Base-by-base conservation (phyloP, 2,888 invertebrate species). In the Hylaea fasciaria region DNA sequence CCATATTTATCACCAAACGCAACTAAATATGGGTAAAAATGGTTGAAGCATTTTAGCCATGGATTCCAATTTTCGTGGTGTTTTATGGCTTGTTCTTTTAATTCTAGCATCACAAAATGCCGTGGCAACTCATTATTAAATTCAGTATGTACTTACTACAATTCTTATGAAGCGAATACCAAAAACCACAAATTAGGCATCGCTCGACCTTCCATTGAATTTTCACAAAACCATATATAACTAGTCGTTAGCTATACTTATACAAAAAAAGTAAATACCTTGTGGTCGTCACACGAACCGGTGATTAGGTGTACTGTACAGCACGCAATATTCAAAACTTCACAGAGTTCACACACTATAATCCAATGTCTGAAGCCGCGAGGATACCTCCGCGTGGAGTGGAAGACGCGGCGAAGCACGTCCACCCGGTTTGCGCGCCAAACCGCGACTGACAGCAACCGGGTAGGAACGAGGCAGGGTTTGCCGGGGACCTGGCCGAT, bases 401-500 rank as follows among this genome's bases (percentile, higher is more conserved):
- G 48, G 54, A 49, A 51, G 48, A 48, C 53, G 54, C 35, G 40
- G 32, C 47, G 43, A 35, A 8, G 63, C 66, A 73, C 86, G 79
- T 73, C 77, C 72, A 68, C n/a, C 17, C 62, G 62, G 61, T 66
- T 70, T 74, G 80, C 83, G 86, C 85, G 86, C 85, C 82, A 85
- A 86, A 78, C 78, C 78, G 80, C 85, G 77, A 88, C 88, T 87
- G 80, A 61, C 56, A 37, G 61, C 52, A 52, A 54, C 60, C n/a
- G n/a, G 53, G 65, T 14, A 48, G 7, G 40, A 8, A 37, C 2
- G n/a, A 64, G 63, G 66, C 57, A 56, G 62, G 59, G 60, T 67
- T 69, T 65, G 61, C 59, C 64, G 47, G 62, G 56, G 54, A 68
- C 67, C 57, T 59, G 60, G 32, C 58, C 52, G 12, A 35, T 63